Conservation (phyloP, 2,888 invertebrate species). For the Cetonia aurata region DNA sequence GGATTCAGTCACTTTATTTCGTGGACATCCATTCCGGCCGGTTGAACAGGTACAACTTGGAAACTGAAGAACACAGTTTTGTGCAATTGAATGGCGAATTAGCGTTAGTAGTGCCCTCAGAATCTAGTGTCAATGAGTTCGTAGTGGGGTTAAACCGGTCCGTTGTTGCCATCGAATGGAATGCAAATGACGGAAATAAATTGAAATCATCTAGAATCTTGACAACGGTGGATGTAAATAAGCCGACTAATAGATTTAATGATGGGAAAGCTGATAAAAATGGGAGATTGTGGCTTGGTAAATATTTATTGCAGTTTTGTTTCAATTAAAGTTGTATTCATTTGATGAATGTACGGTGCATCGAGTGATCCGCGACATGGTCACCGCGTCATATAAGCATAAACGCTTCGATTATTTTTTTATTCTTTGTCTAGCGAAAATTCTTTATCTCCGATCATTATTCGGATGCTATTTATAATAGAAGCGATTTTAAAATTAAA, state of each 20-base stretch:
- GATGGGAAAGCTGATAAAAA: slow-evolving; percentile 73
- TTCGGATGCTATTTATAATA: no score
- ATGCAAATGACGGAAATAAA: slow-evolving; percentile 61
- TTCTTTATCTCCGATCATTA: no score
- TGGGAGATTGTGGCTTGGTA: slow-evolving; percentile 72
- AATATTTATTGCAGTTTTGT: slow-evolving; percentile 42
- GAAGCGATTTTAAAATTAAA: no score
- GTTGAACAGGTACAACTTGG: slow-evolving; percentile 64
- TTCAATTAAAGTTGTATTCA: no score
- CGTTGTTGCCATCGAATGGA: slow-evolving; percentile 68
- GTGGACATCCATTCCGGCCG: slow-evolving; percentile 67
- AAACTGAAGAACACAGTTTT: slow-evolving; percentile 54
- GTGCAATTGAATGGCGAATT: slow-evolving; percentile 58
- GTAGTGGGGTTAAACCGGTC: slow-evolving; percentile 65
- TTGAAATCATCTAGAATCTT: slow-evolving; percentile 53
- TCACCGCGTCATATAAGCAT: no score
- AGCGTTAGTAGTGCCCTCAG: slow-evolving; percentile 66
- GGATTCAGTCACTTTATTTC: slow-evolving; percentile 65
- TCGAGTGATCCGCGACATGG: no score
- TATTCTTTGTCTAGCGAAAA: no score
- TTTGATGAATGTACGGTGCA: no score
- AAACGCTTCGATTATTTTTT: no score
- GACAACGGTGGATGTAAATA: slow-evolving; percentile 66
- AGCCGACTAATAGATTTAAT: slow-evolving; percentile 69
- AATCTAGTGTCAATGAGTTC: slow-evolving; percentile 62